phyloP scores from a whole-genome alignment of 1,140 invertebrate genomes.

The Pseudomyrmex pallidus region DNA sequence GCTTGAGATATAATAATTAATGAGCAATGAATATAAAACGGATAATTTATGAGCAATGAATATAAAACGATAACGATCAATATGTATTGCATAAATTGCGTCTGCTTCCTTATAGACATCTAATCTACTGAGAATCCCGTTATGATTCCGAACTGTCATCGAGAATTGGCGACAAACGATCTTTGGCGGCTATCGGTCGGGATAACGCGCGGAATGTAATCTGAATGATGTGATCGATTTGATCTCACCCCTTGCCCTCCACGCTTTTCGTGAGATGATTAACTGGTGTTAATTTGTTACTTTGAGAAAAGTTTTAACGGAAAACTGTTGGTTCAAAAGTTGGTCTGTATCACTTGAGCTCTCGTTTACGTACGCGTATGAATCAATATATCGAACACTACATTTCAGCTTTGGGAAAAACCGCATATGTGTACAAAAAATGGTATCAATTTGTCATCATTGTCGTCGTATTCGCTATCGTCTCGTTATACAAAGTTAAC shows the following conservation, averaged over 20 bases:
- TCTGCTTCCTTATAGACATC: constrained; percentile 27
- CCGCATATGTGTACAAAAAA: too few species aligned
- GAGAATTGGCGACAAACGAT: constrained; percentile 29
- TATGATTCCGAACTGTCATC: constrained; percentile 30
- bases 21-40: constrained; percentile 43
- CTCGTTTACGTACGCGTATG: too few species aligned
- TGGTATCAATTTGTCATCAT: too few species aligned
- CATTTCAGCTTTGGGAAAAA: too few species aligned
- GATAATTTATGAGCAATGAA: constrained; percentile 48
- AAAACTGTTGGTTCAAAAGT: too few species aligned
- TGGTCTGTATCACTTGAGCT: too few species aligned
- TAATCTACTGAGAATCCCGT: constrained; percentile 41
- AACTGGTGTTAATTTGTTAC: too few species aligned
- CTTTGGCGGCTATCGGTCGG: background rate
- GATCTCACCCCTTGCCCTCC: background rate
- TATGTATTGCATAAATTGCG: constrained; percentile 28
- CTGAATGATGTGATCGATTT: constrained; percentile 62
- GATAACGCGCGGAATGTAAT: constrained; percentile 59
- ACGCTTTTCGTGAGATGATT: too few species aligned
- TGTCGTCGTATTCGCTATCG: too few species aligned
- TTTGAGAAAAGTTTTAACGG: too few species aligned
- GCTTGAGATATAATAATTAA: constrained; percentile 38
- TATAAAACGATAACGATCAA: constrained; percentile 49
- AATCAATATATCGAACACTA: too few species aligned
- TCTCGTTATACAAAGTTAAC: too few species aligned